Conservation (phyloP, 2,888 invertebrate species). For the Hypomecis atomaria region DNA sequence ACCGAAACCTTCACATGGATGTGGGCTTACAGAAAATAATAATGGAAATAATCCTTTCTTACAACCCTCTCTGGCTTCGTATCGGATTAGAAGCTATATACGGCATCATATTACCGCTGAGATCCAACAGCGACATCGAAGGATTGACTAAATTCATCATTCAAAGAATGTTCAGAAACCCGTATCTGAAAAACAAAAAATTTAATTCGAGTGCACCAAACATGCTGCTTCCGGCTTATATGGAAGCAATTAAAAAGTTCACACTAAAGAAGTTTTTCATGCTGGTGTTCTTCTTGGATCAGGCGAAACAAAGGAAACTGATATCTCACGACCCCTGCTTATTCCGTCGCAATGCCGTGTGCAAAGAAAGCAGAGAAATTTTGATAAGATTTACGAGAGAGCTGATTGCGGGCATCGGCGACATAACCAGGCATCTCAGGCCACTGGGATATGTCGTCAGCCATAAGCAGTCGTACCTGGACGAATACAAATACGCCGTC, state of each 20-base stretch:
- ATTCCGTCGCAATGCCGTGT: constrained; percentile 89
- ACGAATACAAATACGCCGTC: constrained; percentile 95
- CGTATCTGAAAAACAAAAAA: constrained; percentile 87
- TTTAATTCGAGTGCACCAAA: constrained; percentile 81
- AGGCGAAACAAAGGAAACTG: constrained; percentile 91
- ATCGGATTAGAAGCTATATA: constrained; percentile 95
- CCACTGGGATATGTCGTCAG: constrained; percentile 90
- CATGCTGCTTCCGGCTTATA: constrained; percentile 87
- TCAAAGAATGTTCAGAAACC: constrained; percentile 90
- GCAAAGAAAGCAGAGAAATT: constrained; percentile 92
- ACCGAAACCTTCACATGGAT: constrained; percentile 93
- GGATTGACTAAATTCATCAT: constrained; percentile 92
- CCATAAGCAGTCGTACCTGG: constrained; percentile 92
- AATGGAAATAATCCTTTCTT: constrained; percentile 90
- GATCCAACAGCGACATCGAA: constrained; percentile 91
- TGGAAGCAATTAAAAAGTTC: constrained; percentile 89
- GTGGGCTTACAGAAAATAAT: constrained; percentile 91
- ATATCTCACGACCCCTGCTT: constrained; percentile 96
- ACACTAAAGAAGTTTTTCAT: constrained; percentile 93
- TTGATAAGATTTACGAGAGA: constrained; percentile 91
- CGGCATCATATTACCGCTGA: constrained; percentile 88
- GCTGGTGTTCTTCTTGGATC: constrained; percentile 93
- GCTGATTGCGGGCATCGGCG: constrained; percentile 91
- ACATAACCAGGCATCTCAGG: constrained; percentile 91
- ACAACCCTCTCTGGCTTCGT: constrained; percentile 95